Base-by-base conservation (phyloP, 2,113 vertebrate species). In the Salvelinus alpinus region DNA sequence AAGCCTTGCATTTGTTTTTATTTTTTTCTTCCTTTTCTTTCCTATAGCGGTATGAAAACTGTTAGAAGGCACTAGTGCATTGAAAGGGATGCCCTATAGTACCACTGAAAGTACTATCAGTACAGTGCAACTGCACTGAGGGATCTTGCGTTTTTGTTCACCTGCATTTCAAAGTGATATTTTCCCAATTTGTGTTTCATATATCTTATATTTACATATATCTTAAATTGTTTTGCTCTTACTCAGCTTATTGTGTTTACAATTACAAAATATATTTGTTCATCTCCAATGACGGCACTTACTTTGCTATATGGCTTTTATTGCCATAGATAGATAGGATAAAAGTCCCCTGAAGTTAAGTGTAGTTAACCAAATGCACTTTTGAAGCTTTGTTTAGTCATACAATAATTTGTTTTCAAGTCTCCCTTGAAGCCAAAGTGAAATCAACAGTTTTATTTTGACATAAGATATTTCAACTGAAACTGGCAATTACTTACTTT, bases 1-100 rank as follows among this genome's bases (percentile, higher is more conserved):
- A 92, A 87, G 93, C 90, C 89, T 86, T 91, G 90, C 84, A 95
- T 91, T 96, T 94, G 96, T 95, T 96, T 94, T 96, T 95, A 92
- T 91, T 91, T 62, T 51, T 85, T 70, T 38, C 5, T 29, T 90
- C 24, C 24, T 14, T 64, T 64, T 3, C 14, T 65, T 65, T 20
- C 4, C 7, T 62, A 62, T 16, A 86, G 78, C 81, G 74, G 81
- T 81, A 86, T 82, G 88, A 89, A 92, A 94, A 94, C 92, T 95
- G 88, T 95, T 93, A 90, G 86, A 92, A 94, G 95, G 94, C 94
- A 95, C 95, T 96, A 91, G 93, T 92, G 90, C 93, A 93, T 70
- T 83, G 81, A 82, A 72, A 81, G 82, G 75, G 54, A 54, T 69
- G 76, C 78, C 88, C 81, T 84, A 64, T 80, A 79, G 76, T 82